phyloP scores from a whole-genome alignment of 2,113 vertebrate genomes.

The Notarius quadriscutis region DNA sequence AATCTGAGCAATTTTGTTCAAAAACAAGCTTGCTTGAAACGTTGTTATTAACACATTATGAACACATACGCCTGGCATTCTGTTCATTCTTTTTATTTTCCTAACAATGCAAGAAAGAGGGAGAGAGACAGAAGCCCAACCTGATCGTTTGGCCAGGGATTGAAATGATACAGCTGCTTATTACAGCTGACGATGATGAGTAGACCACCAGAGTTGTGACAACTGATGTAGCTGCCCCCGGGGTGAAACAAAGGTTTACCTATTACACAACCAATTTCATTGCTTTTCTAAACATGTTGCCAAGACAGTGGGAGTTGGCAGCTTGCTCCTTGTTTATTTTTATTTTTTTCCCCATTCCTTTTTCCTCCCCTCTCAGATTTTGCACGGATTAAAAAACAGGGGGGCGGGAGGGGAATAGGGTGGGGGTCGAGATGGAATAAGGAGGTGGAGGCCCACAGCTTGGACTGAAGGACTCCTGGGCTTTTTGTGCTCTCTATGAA shows the following conservation, averaged over 20 bases:
- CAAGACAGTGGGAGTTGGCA: conserved; percentile 97
- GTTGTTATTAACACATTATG: conserved; percentile 56
- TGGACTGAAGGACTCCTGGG: conserved; percentile 83
- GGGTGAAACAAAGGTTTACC: conserved; percentile 97
- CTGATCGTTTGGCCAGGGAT: conserved; percentile 74
- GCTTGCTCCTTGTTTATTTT: conserved; percentile 81
- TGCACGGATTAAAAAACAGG: conserved; percentile 77
- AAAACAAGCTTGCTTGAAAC: conserved; percentile 12
- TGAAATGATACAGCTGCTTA: conserved; percentile 81
- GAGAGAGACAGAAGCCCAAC: conserved; percentile 52
- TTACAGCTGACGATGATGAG: conserved; percentile 84
- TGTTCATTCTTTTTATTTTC: conserved; percentile 63
- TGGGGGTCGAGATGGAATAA: conserved; percentile 6
- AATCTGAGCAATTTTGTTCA: conserved; percentile 26
- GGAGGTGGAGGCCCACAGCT: conserved; percentile 12
- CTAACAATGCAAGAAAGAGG: conserved; percentile 60
- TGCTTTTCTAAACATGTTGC: conserved; percentile 98
- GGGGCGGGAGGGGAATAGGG: conserved; percentile 44
- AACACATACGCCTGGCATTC: conserved; percentile 60
- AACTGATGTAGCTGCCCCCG: conserved; percentile 86
- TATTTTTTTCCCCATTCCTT: conserved; percentile 60
- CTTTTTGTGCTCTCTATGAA: conserved; percentile 89
- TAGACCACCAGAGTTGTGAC: conserved; percentile 95
- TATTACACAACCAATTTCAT: conserved; percentile 98
- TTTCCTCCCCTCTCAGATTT: conserved; percentile 60